These are phyloP conservation scores for Tiliacea aurago DNA, from an alignment of 2,888 invertebrate genomes.

Conservation along the genomic window DNA sequence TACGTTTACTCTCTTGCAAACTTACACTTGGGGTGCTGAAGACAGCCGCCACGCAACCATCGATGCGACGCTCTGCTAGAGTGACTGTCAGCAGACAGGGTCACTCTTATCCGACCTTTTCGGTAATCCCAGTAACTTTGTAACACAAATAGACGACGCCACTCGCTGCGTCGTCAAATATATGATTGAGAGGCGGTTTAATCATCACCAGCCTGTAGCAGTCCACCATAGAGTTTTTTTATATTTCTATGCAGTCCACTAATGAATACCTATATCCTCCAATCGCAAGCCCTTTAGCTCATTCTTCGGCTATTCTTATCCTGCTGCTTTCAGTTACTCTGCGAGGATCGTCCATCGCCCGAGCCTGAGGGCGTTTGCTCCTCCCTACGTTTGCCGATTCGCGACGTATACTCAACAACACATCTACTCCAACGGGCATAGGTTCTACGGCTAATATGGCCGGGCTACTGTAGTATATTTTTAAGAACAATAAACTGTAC, in stretches of 20 bases:
- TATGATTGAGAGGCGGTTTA: background rate
- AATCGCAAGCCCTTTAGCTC: background rate
- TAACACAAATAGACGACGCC: no score
- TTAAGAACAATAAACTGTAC: conserved; percentile 2
- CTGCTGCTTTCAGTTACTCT: no score
- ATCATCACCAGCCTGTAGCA: background rate
- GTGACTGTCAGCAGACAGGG: no score
- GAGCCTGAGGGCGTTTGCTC: background rate
- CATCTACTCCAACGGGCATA: background rate
- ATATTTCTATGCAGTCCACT: no score
- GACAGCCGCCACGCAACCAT: no score
- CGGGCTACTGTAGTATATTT: background rate
- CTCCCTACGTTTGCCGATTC: background rate
- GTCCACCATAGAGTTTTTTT: background rate
- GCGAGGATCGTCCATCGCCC: background rate
- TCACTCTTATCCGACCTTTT: no score
- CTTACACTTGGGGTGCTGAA: no score
- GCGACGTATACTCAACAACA: background rate
- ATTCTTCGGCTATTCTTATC: no score
- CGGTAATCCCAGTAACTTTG: no score
- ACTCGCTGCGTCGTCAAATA: no score
- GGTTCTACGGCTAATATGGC: background rate
- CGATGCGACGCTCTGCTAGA: no score
- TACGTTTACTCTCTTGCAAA: no score
- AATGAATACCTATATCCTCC: background rate